phyloP scores from a whole-genome alignment of 2,888 invertebrate species.

The Keiferia lycopersicella region DNA sequence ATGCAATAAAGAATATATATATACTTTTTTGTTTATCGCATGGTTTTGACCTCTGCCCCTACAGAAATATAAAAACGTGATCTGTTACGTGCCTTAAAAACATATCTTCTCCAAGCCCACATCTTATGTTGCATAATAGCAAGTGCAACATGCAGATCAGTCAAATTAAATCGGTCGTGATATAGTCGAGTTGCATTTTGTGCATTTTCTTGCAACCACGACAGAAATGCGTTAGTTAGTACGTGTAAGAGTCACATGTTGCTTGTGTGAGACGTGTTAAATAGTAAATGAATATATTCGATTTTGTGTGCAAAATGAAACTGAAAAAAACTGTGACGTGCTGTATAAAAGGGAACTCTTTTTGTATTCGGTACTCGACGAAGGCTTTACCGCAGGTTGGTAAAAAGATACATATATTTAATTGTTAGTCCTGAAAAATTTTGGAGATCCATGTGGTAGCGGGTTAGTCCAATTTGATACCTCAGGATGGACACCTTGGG shows the following conservation, averaged over 20 bases:
- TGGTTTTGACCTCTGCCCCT: no score
- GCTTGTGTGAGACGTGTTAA: constrained; percentile 41
- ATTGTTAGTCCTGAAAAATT: background rate
- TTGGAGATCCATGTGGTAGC: no score
- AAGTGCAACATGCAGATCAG: constrained; percentile 43
- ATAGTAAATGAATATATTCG: constrained; percentile 29
- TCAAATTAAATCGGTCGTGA: constrained; percentile 70
- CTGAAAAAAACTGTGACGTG: constrained; percentile 70
- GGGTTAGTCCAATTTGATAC: no score
- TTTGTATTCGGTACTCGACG: constrained; percentile 57
- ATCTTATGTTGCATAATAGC: constrained; percentile 20
- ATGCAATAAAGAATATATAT: no score
- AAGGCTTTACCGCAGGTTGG: constrained; percentile 48
- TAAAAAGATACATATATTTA: background rate
- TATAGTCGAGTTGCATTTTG: constrained; percentile 49
- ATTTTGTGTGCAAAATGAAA: constrained; percentile 58
- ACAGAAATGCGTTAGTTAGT: constrained; percentile 53
- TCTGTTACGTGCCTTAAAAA: background rate
- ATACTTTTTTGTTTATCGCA: no score
- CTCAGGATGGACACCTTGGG: no score
- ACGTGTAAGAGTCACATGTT: constrained; percentile 57
- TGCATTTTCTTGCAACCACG: constrained; percentile 56
- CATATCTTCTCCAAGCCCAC: background rate
- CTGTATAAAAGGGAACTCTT: constrained; percentile 65
- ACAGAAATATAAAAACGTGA: background rate